These are phyloP conservation scores for Melierax canorus DNA, from an alignment of 2,113 vertebrate species.

Conservation along the genomic window DNA sequence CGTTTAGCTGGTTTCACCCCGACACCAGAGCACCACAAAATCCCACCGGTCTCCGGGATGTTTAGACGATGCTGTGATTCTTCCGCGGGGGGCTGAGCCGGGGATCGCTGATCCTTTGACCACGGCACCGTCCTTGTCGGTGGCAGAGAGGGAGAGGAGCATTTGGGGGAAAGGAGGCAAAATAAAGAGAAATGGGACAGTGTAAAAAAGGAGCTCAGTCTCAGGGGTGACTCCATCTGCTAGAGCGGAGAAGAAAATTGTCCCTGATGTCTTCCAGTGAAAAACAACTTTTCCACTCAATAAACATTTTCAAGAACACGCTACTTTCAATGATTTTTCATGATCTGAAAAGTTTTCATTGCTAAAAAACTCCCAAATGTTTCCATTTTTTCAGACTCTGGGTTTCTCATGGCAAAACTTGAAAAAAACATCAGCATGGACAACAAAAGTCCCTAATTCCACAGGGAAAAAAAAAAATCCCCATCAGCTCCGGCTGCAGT, in stretches of 20 bases:
- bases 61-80: background rate
- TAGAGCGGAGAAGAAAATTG: background rate
- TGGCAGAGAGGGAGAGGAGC: background rate
- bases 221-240: background rate
- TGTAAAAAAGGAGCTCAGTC: background rate
- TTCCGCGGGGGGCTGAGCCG: background rate
- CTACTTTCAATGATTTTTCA: background rate
- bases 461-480: background rate
- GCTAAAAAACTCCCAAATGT: background rate
- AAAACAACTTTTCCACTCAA: background rate
- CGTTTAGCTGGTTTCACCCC: accelerated
- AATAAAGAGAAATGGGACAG: background rate
- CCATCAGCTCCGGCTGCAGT: background rate
- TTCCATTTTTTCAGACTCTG: background rate
- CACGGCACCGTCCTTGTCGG: accelerated
- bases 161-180: background rate
- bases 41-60: accelerated
- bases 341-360: background rate
- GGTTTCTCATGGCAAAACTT: background rate
- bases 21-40: background rate
- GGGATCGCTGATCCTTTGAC: accelerated
- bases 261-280: background rate
- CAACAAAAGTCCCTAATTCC: background rate
- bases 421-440: background rate
- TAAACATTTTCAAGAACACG: background rate